Evolutionary conservation across 2,888 invertebrate genomes (phyloP).

Genomic region (Corbicula japonica): DNA sequence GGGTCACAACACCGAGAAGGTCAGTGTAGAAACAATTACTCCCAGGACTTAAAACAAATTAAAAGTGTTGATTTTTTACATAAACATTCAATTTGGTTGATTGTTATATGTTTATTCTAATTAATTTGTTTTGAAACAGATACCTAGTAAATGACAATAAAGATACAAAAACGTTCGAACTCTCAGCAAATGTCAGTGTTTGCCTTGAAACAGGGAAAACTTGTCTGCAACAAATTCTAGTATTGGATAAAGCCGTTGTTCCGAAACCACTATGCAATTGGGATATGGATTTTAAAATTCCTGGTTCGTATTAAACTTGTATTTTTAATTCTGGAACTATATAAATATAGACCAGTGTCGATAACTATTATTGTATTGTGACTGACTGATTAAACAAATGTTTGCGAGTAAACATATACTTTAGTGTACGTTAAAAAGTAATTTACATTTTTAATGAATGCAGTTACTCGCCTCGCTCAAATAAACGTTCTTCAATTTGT

Average conservation of each 20-base stretch:
- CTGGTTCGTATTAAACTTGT: constrained; percentile 4
- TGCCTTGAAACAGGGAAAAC: constrained; percentile 8
- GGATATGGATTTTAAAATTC: constrained; percentile 25
- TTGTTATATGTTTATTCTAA: too few species aligned
- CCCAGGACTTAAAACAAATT: too few species aligned
- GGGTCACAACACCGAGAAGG: too few species aligned
- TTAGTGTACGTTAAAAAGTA: neutral
- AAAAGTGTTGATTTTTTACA: too few species aligned
- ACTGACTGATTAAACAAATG: neutral
- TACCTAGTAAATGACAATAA: too few species aligned
- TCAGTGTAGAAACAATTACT: too few species aligned
- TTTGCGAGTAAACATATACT: neutral
- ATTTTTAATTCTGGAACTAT: neutral
- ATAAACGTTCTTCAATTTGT: neutral
- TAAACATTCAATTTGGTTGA: too few species aligned
- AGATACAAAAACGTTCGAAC: constrained; percentile 1
- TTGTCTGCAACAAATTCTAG: neutral
- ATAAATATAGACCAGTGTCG: neutral
- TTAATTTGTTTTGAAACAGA: too few species aligned
- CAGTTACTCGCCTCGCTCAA: neutral
- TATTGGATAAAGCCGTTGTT: neutral
- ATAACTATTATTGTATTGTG: neutral
- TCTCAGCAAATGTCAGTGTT: constrained; percentile 16
- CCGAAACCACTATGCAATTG: constrained; percentile 37
- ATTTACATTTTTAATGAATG: neutral